Percentiles rank a stretch among this genome's conserved stretches.
Conservation (phyloP, 2,888 invertebrate genomes). For the Tetranychus truncatus region DNA sequence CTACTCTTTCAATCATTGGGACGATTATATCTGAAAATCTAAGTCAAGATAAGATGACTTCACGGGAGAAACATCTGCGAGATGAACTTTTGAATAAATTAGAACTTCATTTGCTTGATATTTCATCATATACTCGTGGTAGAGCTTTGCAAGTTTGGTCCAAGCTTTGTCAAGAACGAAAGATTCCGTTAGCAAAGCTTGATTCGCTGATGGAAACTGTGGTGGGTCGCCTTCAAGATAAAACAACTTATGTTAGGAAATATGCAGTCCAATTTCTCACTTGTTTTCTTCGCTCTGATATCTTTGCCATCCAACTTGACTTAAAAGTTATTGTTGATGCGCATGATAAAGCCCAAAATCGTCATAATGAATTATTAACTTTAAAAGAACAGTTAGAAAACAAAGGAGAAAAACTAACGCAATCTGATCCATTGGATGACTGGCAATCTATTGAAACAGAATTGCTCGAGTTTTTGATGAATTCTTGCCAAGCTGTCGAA, state of each 20-base stretch:
- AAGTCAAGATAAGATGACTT: conserved; percentile 50
- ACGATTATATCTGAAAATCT: conserved; percentile 52
- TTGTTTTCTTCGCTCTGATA: conserved; percentile 61
- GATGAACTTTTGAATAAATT: conserved; percentile 62
- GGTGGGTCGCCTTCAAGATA: conserved; percentile 57
- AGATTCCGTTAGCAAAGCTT: conserved; percentile 54
- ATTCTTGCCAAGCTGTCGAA: neutral
- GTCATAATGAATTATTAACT: conserved; percentile 42
- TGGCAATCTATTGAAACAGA: conserved; percentile 15
- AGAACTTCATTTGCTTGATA: conserved; percentile 62
- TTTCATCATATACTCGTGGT: conserved; percentile 63
- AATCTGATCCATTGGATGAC: conserved; percentile 5
- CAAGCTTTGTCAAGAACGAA: conserved; percentile 53
- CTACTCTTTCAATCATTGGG: conserved; percentile 61
- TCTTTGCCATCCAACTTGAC: conserved; percentile 49
- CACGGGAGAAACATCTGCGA: conserved; percentile 47
- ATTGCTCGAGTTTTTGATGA: conserved; percentile 10
- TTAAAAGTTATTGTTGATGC: conserved; percentile 42
- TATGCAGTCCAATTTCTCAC: conserved; percentile 58
- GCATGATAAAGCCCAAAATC: conserved; percentile 43
- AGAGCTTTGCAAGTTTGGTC: conserved; percentile 59
- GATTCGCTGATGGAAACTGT: conserved; percentile 45
- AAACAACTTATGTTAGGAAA: conserved; percentile 64
- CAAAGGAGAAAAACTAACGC: conserved; percentile 12
- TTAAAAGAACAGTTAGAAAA: conserved; percentile 20